These are phyloP conservation scores for Albula goreensis DNA, from an alignment of 2,113 vertebrate genomes.

Conservation along the genomic window DNA sequence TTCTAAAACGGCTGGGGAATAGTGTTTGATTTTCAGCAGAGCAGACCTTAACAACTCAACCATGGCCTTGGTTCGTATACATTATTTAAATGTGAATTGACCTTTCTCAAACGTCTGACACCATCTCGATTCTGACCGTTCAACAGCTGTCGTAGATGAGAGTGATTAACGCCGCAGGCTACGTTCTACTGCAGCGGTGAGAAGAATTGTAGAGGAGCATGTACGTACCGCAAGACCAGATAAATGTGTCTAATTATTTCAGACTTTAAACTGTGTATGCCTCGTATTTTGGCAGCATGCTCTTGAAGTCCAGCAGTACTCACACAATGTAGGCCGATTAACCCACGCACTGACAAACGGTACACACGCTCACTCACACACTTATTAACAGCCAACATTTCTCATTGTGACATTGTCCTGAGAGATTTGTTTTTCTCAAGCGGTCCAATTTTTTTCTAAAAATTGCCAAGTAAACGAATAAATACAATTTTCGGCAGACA, in stretches of 20 bases:
- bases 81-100: background rate
- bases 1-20: background rate
- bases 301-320: background rate
- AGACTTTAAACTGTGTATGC: background rate
- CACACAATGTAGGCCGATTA: background rate
- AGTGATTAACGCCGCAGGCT: slow-evolving; percentile 22
- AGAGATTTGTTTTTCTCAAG: background rate
- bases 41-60: background rate
- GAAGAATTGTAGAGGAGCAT: background rate
- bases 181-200: background rate
- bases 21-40: slow-evolving; percentile 1
- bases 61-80: background rate
- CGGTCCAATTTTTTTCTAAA: background rate
- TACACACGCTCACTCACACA: background rate
- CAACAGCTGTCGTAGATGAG: background rate
- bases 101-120: background rate
- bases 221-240: background rate
- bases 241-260: slow-evolving; percentile 13
- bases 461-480: background rate
- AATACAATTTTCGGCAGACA: background rate
- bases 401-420: background rate
- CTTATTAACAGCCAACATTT: background rate
- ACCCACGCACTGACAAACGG: background rate
- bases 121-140: background rate
- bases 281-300: slow-evolving; percentile 5